Evolutionary conservation across 1,140 invertebrate genomes (phyloP).

Genomic region (Drosophila carrolli): DNA sequence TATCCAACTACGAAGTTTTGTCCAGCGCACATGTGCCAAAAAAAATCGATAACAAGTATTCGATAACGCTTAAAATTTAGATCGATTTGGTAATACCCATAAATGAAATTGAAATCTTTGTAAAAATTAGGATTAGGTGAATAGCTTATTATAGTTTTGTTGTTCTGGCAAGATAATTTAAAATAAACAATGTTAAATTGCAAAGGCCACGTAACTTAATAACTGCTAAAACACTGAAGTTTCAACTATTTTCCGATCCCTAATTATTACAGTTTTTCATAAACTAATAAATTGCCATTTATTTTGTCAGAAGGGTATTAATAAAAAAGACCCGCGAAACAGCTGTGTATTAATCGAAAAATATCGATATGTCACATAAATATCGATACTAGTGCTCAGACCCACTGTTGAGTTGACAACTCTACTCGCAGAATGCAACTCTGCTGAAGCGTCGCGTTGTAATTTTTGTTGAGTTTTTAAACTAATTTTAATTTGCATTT

Average conservation of each 20-base stretch:
- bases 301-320: too few relatives aligned
- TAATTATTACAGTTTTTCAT: too few relatives aligned
- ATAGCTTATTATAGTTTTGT: too few relatives aligned
- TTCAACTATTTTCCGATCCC: too few relatives aligned
- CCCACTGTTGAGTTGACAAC: neutral
- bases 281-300: too few relatives aligned
- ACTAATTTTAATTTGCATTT: constrained; percentile 40
- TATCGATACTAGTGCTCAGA: constrained; percentile 12
- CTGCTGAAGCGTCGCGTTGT: constrained; percentile 64
- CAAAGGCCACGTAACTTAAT: too few relatives aligned
- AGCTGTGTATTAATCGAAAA: neutral
- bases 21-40: constrained; percentile 45
- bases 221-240: too few relatives aligned
- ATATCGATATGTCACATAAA: neutral
- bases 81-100: neutral
- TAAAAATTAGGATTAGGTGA: too few relatives aligned
- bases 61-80: neutral
- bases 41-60: constrained; percentile 1
- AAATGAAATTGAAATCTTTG: too few relatives aligned
- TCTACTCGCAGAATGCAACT: constrained; percentile 31
- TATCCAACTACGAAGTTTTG: constrained; percentile 47
- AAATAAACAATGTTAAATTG: too few relatives aligned
- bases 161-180: too few relatives aligned
- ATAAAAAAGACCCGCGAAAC: neutral
- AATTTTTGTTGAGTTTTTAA: constrained; percentile 65